Evolutionary conservation across 2,888 invertebrate genomes (phyloP).

Genomic region (Serripes groenlandicus): DNA sequence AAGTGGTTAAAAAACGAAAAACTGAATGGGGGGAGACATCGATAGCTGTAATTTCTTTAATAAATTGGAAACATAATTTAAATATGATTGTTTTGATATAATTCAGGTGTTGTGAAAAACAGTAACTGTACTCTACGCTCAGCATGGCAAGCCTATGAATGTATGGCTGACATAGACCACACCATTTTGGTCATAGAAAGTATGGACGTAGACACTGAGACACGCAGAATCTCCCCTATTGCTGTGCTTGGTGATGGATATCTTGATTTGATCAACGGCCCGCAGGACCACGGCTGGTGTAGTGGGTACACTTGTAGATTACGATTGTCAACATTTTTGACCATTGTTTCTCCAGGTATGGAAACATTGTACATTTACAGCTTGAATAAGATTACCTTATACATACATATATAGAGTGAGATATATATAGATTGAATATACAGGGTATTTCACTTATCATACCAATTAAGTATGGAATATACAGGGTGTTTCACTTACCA

Average conservation of each 20-base stretch:
- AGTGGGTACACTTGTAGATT: slow-evolving; percentile 83
- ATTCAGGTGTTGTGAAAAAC: slow-evolving; percentile 79
- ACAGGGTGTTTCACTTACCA: no score
- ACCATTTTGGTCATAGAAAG: slow-evolving; percentile 82
- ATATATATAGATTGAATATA: no score
- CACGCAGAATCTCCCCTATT: slow-evolving; percentile 82
- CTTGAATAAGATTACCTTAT: no score
- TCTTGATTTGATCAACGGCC: slow-evolving; percentile 85
- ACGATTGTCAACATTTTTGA: slow-evolving; percentile 82
- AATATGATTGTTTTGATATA: background rate
- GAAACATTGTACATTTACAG: no score
- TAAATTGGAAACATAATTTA: no score
- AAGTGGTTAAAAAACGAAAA: no score
- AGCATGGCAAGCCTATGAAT: slow-evolving; percentile 80
- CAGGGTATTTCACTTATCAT: no score
- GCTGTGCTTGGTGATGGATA: slow-evolving; percentile 73
- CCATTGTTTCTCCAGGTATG: slow-evolving; percentile 80
- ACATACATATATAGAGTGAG: no score
- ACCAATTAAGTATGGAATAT: no score
- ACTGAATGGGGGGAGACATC: no score
- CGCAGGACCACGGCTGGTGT: slow-evolving; percentile 86
- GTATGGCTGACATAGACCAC: slow-evolving; percentile 74
- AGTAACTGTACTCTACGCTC: slow-evolving; percentile 66
- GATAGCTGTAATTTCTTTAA: no score
- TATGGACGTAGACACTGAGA: slow-evolving; percentile 84